Evolutionary conservation across 2,888 invertebrate genomes (phyloP), one percentile per base, ranked within the genome.

Genomic region (Dryobota labecula): DNA sequence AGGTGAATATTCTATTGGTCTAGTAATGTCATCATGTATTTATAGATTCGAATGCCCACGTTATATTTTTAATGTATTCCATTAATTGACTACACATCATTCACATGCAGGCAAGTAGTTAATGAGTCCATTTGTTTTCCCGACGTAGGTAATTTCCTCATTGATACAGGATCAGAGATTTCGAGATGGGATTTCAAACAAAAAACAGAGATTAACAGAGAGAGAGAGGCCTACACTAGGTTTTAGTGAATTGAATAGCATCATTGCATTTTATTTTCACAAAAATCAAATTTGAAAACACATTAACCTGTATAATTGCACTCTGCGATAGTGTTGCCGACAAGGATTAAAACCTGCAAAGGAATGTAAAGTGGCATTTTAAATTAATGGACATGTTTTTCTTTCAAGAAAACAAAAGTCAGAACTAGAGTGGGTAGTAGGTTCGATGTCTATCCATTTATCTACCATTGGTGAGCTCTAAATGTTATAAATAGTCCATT

Each of bases 81-180:
- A 60, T 58, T 53, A 13, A 79, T 53, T 54, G 57, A 53, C 20
- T 47, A 24, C 78, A 58, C 33, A 18, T 72, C 45, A 64, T 60
- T 71, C 38, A 41, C 36, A 51, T 71, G 64, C 43, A 71, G 27
- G 58, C 47, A 53, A 45, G 49, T 56, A 24, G 15, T 53, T 30
- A 62, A 73, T 78, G 60, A 60, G 51, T 49, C 54, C 20, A 54
- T 67, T 78, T 80, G 43, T 69, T 80, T 80, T 41, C 47, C 30
- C 13, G 13, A 33, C 30, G 41, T 45, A 9, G n/a, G 9, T 41
- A 24, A 61, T 43, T 74, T 61, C 49, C 54, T 74, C n/a, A 38
- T 30, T 49, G 20, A 56, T 36, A 76, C 20, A 63, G 41, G 30
- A 0, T 70, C n/a, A n/a, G 33, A 41, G 9, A 43, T 60, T 27